Base-by-base conservation (phyloP, 2,888 invertebrate genomes). In the Fragum fragum region DNA sequence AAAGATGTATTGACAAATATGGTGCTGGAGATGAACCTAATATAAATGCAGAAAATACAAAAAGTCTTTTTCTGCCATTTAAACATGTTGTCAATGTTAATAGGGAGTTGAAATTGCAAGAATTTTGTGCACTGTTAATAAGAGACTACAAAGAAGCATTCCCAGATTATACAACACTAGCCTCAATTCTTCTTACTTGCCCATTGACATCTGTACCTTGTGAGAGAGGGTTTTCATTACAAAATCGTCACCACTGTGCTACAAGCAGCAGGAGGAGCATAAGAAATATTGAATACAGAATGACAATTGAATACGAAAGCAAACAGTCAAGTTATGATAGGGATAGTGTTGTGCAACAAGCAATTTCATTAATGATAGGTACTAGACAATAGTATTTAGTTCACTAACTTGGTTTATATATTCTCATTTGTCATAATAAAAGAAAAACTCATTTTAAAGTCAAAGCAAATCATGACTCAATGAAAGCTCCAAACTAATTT, bases 141-240 rank as follows among this genome's bases (percentile, higher is more conserved):
- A 32, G 3, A 14, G 29, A 32, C 5, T 32, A 76, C 16, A 53
- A 16, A 23, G 76, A 83, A 53, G 53, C 66, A 18, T 83, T 55
- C 42, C 79, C 76, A 16, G 21, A 76, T 26, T 83, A 76, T 69
- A 26, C 59, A 11, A 73, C 18, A 9, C 23, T 83, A 68, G 82
- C 73, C 16, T 5, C 61, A 1, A 73, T 79, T 14, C 68, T 79
- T 18, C 47, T 76, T 23, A 77, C 81, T 11, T 11, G 59, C 2
- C 82, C 82, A 9, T 53, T 82, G 7, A 82, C 82, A 26, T 82
- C 78, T 29, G 82, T 82, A 14, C 78, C 75, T 9, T 81, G 77
- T 72, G 81, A 77, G 28, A 21, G 81, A 16, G 70, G 77, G 14
- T 81, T 81, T 47, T 77, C 77, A 5, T 52, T 47, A 1, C 81